phyloP scores from a whole-genome alignment of 2,113 vertebrate species.

The Rhombomys opimus region DNA sequence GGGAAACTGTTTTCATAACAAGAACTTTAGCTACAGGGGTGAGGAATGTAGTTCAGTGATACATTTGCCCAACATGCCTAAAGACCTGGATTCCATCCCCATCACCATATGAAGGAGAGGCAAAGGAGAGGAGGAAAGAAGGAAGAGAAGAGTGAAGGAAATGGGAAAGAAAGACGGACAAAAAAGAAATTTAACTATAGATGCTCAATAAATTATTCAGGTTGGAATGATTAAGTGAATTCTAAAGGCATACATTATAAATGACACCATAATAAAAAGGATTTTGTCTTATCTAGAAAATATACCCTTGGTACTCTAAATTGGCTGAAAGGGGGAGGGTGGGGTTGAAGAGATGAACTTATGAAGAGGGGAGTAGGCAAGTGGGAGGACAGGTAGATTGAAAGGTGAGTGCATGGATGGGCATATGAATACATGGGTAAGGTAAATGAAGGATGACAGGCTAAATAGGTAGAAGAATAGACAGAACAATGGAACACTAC shows the following conservation, averaged over 20 bases:
- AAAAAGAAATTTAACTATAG: not conserved
- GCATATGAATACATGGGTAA: not conserved
- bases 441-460: not conserved
- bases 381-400: not conserved
- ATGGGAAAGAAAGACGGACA: not conserved
- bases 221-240: not conserved
- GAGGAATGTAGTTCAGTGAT: not conserved
- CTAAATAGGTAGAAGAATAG: not conserved
- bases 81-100: not conserved
- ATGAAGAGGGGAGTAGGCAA: no score
- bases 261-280: not conserved
- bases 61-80: not conserved
- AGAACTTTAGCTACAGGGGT: not conserved
- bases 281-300: conserved; percentile 1
- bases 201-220: not conserved
- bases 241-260: not conserved
- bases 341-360: not conserved
- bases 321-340: not conserved
- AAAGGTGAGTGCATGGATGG: not conserved
- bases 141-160: not conserved
- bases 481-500: not conserved
- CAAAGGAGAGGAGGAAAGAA: not conserved
- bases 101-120: not conserved
- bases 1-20: not conserved
- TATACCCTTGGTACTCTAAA: not conserved